phyloP scores from a whole-genome alignment of 2,797 vertebrate species.

The Falco novaeseelandiae region DNA sequence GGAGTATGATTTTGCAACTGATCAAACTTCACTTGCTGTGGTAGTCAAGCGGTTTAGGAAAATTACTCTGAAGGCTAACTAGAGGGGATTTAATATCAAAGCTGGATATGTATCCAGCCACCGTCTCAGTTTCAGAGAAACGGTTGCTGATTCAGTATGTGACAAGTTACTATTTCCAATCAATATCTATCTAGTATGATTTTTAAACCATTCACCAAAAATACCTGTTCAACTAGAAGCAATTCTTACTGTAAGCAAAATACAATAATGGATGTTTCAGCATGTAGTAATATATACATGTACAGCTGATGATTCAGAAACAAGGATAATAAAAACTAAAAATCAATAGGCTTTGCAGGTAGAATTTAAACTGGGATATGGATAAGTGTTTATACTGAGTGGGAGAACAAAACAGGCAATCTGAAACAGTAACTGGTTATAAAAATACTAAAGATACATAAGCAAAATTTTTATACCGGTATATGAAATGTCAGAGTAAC shows the following conservation, averaged over 20 bases:
- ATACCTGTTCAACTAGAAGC: neutral
- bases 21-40: neutral
- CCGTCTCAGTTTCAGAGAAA: neutral
- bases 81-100: neutral
- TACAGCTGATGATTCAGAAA: neutral
- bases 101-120: neutral
- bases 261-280: neutral
- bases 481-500: neutral
- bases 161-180: neutral
- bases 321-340: neutral
- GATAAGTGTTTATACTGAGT: neutral
- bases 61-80: neutral
- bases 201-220: neutral
- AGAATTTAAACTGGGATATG: neutral
- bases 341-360: neutral
- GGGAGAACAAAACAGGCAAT: neutral
- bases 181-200: neutral
- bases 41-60: neutral
- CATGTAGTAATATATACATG: neutral
- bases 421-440: neutral
- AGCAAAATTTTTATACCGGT: neutral
- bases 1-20: neutral
- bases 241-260: neutral
- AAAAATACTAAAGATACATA: neutral
- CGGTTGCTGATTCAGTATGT: neutral